phyloP scores from a whole-genome alignment of 2,113 vertebrate species.

The Dipodomys ordii region DNA sequence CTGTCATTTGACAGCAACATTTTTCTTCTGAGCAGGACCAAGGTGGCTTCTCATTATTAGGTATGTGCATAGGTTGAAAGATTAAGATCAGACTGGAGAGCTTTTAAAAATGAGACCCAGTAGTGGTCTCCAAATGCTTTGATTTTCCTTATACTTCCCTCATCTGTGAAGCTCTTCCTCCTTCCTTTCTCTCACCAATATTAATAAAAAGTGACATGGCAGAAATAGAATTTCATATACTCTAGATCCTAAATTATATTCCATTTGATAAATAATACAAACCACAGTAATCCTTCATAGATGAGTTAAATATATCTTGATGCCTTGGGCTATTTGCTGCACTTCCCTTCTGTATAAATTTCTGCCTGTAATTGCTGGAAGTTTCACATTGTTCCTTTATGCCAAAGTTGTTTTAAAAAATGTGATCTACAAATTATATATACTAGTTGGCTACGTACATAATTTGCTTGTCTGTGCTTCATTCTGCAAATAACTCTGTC shows the following conservation, averaged over 20 bases:
- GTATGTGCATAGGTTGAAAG: conserved; percentile 82
- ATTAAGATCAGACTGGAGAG: conserved; percentile 82
- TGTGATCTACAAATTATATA: conserved; percentile 37
- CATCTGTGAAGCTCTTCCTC: conserved; percentile 67
- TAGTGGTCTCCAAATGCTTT: conserved; percentile 70
- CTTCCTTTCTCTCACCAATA: conserved; percentile 75
- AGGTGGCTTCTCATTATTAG: conserved; percentile 80
- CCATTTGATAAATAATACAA: conserved; percentile 68
- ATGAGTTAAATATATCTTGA: conserved; percentile 64
- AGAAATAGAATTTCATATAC: conserved; percentile 61
- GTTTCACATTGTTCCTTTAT: conserved; percentile 54
- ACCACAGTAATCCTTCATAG: conserved; percentile 40
- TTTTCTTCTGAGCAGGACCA: conserved; percentile 84
- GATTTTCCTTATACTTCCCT: conserved; percentile 71
- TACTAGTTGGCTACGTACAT: conserved; percentile 38
- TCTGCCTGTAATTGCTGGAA: conserved; percentile 39
- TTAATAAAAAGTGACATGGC: conserved; percentile 72
- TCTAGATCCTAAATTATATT: conserved; percentile 61
- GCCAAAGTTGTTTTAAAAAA: conserved; percentile 44
- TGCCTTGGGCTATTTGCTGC: conserved; percentile 57
- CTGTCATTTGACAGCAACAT: conserved; percentile 85
- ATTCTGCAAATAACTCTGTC: conserved; percentile 47
- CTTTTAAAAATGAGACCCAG: conserved; percentile 73
- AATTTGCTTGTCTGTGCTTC: conserved; percentile 35
- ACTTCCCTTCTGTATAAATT: conserved; percentile 52